These are phyloP conservation scores for Heliconius congener DNA, from an alignment of 1,140 invertebrate genomes.

Conservation along the genomic window DNA sequence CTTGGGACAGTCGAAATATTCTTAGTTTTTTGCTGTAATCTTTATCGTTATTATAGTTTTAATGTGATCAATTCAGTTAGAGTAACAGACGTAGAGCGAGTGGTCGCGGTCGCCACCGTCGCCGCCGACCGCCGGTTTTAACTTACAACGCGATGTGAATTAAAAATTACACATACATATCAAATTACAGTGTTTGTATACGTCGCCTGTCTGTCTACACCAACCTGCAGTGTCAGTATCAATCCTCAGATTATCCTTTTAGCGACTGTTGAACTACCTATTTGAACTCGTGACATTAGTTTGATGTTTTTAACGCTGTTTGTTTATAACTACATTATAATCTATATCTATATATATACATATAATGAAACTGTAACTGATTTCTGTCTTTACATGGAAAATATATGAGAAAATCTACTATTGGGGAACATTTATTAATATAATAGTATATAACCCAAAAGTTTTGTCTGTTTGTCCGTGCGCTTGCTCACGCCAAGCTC, in stretches of 20 bases:
- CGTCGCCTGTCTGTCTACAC: constrained; percentile 39
- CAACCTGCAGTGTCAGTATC: constrained; percentile 21
- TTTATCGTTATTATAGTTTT: constrained; percentile 8
- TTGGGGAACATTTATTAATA: too few relatives aligned
- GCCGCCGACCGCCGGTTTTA: constrained; percentile 48
- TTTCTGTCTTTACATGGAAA: too few relatives aligned
- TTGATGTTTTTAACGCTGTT: constrained; percentile 25
- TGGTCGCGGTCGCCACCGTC: constrained; percentile 52
- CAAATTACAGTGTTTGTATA: constrained; percentile 26
- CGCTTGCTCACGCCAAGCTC: background rate
- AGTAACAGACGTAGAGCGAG: constrained; percentile 39
- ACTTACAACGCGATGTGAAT: constrained; percentile 58
- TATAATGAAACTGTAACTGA: too few relatives aligned
- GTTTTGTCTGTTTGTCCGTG: too few relatives aligned
- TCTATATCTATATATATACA: too few relatives aligned
- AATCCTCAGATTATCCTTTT: constrained; percentile 23
- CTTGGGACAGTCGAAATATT: background rate
- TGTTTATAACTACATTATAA: background rate
- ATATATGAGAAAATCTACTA: too few relatives aligned
- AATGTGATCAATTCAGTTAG: constrained; percentile 25
- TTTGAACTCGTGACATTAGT: constrained; percentile 26
- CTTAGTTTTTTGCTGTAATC: background rate
- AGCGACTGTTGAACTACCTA: constrained; percentile 15
- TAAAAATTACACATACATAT: constrained; percentile 49
- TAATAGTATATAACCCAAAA: too few relatives aligned